These are phyloP conservation scores for Disparrhopalites patrizii DNA, from an alignment of 2,888 invertebrate genomes.

Conservation along the genomic window DNA sequence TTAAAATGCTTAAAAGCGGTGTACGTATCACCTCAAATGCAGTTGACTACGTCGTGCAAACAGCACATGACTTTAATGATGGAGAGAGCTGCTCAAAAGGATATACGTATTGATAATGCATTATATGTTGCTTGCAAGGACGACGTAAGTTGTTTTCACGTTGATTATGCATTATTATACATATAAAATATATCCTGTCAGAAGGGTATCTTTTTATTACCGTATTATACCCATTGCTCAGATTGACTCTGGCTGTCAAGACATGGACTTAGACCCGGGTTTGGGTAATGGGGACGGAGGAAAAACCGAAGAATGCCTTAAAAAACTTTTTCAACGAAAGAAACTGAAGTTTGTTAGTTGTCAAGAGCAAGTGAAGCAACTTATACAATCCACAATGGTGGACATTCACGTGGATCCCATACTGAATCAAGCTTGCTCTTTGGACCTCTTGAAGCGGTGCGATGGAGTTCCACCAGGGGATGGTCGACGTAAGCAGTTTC, in stretches of 20 bases:
- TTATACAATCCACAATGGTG: constrained; percentile 77
- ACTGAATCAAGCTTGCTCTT: constrained; percentile 75
- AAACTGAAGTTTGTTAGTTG: constrained; percentile 71
- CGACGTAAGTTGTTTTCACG: constrained; percentile 54
- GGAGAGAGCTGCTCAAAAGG: constrained; percentile 75
- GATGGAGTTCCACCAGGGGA: constrained; percentile 72
- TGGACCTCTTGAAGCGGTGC: constrained; percentile 63
- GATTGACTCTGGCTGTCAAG: constrained; percentile 35
- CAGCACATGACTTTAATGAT: constrained; percentile 76
- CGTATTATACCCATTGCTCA: constrained; percentile 1
- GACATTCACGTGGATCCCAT: constrained; percentile 95
- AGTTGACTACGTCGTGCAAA: constrained; percentile 61
- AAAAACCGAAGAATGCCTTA: constrained; percentile 84
- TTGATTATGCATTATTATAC: too few species aligned
- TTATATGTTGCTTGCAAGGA: constrained; percentile 71
- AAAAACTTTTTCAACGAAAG: constrained; percentile 70
- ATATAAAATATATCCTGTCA: neutral
- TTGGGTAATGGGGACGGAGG: constrained; percentile 59
- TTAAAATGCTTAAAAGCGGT: constrained; percentile 42
- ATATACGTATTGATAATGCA: constrained; percentile 80
- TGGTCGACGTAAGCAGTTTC: constrained; percentile 73
- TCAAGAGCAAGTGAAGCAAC: constrained; percentile 76
- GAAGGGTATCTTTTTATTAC: neutral
- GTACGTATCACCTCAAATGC: constrained; percentile 34
- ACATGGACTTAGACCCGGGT: neutral